phyloP scores from a whole-genome alignment of 1,140 invertebrate genomes.

The Drosophila varians region DNA sequence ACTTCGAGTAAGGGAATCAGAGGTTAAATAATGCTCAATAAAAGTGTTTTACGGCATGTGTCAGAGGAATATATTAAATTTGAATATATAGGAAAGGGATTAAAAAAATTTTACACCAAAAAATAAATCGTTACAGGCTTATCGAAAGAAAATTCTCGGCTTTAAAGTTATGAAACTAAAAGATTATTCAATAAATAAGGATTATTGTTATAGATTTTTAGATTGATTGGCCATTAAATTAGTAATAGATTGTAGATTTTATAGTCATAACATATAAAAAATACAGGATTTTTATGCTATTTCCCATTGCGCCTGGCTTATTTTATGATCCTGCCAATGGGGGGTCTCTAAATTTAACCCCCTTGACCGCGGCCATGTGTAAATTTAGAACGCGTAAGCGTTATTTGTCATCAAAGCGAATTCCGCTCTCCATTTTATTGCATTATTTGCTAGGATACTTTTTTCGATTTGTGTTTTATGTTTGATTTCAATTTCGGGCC shows the following conservation, averaged over 20 bases:
- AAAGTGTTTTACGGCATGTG: slow-evolving; percentile 10
- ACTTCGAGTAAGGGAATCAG: slow-evolving; percentile 2
- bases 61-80: background rate
- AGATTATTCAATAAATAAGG: no score
- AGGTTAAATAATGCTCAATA: slow-evolving; percentile 14
- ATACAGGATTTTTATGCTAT: background rate
- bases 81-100: background rate
- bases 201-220: background rate
- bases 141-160: no score
- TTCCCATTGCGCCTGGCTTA: slow-evolving; percentile 37
- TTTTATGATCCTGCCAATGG: slow-evolving; percentile 50
- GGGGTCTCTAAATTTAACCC: background rate
- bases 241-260: background rate
- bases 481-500: slow-evolving; percentile 67
- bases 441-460: slow-evolving; percentile 66
- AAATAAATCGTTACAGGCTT: no score
- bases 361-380: slow-evolving; percentile 17
- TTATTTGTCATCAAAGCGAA: slow-evolving; percentile 58
- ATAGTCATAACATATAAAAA: background rate
- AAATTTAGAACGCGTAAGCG: slow-evolving; percentile 37
- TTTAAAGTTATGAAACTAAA: no score
- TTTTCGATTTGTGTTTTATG: slow-evolving; percentile 20
- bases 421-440: slow-evolving; percentile 64
- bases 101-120: background rate
- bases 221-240: no score